Evolutionary conservation across 1,140 invertebrate species (phyloP).

Genomic region (Tigriopus japonicus): DNA sequence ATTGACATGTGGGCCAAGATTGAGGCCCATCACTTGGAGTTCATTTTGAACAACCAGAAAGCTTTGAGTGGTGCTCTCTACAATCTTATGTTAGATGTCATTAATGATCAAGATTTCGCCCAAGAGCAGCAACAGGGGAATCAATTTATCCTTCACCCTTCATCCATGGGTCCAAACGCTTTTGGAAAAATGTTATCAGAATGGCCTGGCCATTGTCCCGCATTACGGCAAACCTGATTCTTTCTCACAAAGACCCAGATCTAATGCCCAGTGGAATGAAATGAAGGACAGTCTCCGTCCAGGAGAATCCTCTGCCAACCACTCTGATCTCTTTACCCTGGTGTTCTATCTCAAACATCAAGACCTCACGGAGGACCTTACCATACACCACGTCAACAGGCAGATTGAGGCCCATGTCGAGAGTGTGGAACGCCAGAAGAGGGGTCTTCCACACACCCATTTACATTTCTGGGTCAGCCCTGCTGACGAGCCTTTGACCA

Average conservation of each 20-base stretch:
- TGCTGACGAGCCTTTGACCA: conserved; percentile 15
- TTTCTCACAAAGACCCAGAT: conserved; percentile 21
- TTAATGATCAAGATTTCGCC: not conserved
- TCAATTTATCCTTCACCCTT: not conserved
- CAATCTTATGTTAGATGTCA: not conserved
- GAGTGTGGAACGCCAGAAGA: conserved; percentile 22
- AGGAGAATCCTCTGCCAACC: conserved; percentile 15
- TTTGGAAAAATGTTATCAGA: conserved; percentile 13
- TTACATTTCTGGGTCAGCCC: conserved; percentile 20
- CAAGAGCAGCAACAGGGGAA: not conserved
- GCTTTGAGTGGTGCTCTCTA: not conserved
- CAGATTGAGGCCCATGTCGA: conserved; percentile 13
- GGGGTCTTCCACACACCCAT: conserved; percentile 26
- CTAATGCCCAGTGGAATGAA: conserved; percentile 22
- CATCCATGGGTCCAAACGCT: not conserved
- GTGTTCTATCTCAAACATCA: conserved; percentile 16
- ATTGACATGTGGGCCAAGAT: conserved; percentile 15
- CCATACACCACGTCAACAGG: conserved; percentile 18
- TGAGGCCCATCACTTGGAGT: not conserved
- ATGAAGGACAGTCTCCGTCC: conserved; percentile 18
- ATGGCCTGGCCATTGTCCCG: conserved; percentile 16
- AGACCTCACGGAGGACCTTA: conserved; percentile 17
- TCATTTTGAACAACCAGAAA: not conserved
- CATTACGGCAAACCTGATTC: conserved; percentile 15
- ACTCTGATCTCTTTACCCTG: conserved; percentile 18